Evolutionary conservation across 2,797 vertebrate genomes (phyloP).

Genomic region (Pangasius larnaudii): DNA sequence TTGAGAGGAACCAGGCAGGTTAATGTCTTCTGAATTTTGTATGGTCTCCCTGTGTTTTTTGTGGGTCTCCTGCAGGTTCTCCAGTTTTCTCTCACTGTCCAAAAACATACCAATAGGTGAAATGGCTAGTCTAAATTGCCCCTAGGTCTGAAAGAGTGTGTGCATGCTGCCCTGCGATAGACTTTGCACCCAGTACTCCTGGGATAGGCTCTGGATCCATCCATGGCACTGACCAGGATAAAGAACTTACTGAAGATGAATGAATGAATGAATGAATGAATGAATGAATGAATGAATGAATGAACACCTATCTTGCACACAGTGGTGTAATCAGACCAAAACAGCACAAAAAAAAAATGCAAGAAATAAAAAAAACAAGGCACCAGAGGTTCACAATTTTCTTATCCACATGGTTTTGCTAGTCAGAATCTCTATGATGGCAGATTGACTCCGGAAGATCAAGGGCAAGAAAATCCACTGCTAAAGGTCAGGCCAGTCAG

Average conservation of each 20-base stretch:
- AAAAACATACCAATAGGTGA: background rate
- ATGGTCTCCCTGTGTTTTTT: background rate
- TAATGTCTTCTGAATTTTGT: background rate
- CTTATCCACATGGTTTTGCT: background rate
- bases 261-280: background rate
- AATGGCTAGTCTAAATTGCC: background rate
- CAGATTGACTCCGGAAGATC: background rate
- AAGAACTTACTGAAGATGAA: background rate
- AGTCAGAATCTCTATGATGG: conserved; percentile 1
- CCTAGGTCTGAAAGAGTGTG: background rate
- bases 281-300: background rate
- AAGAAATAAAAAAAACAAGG: background rate
- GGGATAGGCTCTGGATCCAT: background rate
- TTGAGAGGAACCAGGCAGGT: background rate
- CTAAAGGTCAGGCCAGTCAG: conserved; percentile 26
- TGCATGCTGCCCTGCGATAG: background rate
- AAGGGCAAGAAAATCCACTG: conserved; percentile 23
- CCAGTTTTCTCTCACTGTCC: background rate
- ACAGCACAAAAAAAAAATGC: background rate
- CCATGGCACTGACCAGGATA: background rate
- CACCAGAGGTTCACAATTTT: too few relatives aligned
- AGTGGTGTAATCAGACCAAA: background rate
- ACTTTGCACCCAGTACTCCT: background rate
- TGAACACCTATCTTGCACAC: background rate
- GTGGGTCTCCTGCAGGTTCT: background rate